Base-by-base conservation (phyloP, 2,797 vertebrate genomes). In the Lacerta viridis region DNA sequence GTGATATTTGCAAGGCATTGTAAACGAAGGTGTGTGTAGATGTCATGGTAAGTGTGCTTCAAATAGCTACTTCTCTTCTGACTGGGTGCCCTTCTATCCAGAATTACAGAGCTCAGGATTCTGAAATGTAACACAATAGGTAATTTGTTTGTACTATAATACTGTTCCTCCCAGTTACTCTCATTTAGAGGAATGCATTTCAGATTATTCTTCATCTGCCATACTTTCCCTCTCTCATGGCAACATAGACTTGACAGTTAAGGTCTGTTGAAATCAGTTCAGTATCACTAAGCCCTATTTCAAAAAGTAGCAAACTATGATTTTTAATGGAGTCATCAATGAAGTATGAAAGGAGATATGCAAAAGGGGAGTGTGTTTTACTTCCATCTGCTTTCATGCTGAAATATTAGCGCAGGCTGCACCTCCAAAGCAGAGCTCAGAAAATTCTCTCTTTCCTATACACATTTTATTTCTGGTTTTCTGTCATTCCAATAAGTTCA, bases 121-220 rank as follows among this genome's bases (percentile, higher is more conserved):
- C 7, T 50, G 23, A 66, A 4, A 79, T 69, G 33, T 18, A 36
- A 89, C 0, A 2, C 23, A 79, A 87, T 29, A 7, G 43, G 33
- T 74, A 80, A 74, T 88, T 78, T n/a, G n/a, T 55, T 18, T 55
- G 46, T 43, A 11, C 25, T 18, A 59, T 64, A 17, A 55, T 55
- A 55, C 50, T 55, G 50, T 55, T 55, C 15, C 50, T 55, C 55
- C 20, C 9, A 0, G 33, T 69, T 59, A 39, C 71, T 82, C 80
- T 3, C 20, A 18, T 80, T 7, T 7, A 10, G 1, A 46, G 68
- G 69, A 39, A 55, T 0, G 8, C 13, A 46, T 23, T 89, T n/a
- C 76, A 89, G 76, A 83, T 43, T 20, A 66, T 43, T 90, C 74
- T 88, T 72, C 71, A n/a, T 71, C 55, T 55, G 50, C 13, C 50